Base-by-base conservation (phyloP, 30 jellyfish, hydroid and myxozoan species). In the Aurelia sp. region DNA sequence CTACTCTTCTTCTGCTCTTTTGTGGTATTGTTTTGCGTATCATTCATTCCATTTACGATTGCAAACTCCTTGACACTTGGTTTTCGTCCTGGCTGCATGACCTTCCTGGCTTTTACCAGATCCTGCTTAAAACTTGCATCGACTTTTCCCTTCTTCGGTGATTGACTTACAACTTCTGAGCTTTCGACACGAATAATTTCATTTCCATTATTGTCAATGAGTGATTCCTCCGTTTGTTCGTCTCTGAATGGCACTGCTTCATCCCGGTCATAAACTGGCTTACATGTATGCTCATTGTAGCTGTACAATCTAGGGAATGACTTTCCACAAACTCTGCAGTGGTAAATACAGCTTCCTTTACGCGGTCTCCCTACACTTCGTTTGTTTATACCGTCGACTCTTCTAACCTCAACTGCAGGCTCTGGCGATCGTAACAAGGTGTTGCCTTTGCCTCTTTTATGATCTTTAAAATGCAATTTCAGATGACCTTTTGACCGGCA, bases 321-420 rank as follows among this genome's bases (percentile, higher is more conserved):
- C 65, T 70, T 50, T 3, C 92, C 92, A 70, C 92, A 83, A 18
- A 62, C 68, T 40, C 92, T 33, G 67, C 92, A 83, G 35, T 83
- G 92, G 63, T 83, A 83, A 9, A 83, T 83, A 48, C 92, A 83
- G 60, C 92, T 69, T 21, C 50, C 81, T 33, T 63, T 83, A 17
- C 85, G 71, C 22, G 72, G 72, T 2, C 69, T 50, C 64, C 66
- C 66, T 47, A 17, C 81, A 4, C 51, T 50, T 61, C 44, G 22
- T 16, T n/a, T 47, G 50, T 53, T 13, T 12, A 52, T 6, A 59
- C 67, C 27, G 20, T 50, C 80, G 5, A 15, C 68, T 58, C 63
- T 60, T 30, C 31, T 40, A 35, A 38, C 17, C 13, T 21, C 52
- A 13, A 6, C 55, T 30, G 44, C 68, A 17, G 61, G 51, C 17